Evolutionary conservation across 2,113 vertebrate genomes (phyloP), one percentile per base, ranked within the genome.

Genomic region (Orientallactaga bullata): DNA sequence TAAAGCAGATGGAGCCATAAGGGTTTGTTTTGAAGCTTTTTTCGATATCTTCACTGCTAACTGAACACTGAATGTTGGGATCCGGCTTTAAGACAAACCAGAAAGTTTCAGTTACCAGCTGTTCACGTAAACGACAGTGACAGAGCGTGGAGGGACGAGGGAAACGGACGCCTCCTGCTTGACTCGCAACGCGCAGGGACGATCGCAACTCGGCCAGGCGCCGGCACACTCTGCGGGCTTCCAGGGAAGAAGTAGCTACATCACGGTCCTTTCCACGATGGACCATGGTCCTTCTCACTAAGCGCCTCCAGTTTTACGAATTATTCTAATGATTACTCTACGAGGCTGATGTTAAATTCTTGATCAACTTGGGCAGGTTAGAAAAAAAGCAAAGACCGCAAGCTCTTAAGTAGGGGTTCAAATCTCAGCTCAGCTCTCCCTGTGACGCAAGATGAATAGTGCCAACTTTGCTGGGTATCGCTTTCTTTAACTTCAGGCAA

Each of bases 1-100:
- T 98, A 97, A 99, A 99, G 83, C 98, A 99, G 98, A 99, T 97
- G 87, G 98, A 98, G 30, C 99, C 99, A 23, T 96, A 98, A 30
- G 99, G 99, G 96, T 99, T 99, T 95, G 98, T 97, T 98, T 89
- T 98, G 98, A 99, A 99, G 97, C 98, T 99, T 96, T 98, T 99
- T 97, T 99, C 99, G 81, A 99, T 99, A 97, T 99, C 99, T 97
- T 99, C 99, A 89, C 99, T 99, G 96, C 98, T 99, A 95, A 99
- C 98, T 60, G 99, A 99, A 97, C 99, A 99, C 63, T 99, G 98
- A 87, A 98, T 98, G 81, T 98, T 99, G 94, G 99, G 98, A 95
- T 99, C 99, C 7, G 98, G 98, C 99, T 99, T 98, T 96, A 97
- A 98, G 93, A 97, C 58, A 97, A 97, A 98, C 58, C 86, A 97